Evolutionary conservation across 64 coral and sea anemone species (phyloP), one percentile per base, ranked within the genome.

Genomic region (Actinia tenebrosa): DNA sequence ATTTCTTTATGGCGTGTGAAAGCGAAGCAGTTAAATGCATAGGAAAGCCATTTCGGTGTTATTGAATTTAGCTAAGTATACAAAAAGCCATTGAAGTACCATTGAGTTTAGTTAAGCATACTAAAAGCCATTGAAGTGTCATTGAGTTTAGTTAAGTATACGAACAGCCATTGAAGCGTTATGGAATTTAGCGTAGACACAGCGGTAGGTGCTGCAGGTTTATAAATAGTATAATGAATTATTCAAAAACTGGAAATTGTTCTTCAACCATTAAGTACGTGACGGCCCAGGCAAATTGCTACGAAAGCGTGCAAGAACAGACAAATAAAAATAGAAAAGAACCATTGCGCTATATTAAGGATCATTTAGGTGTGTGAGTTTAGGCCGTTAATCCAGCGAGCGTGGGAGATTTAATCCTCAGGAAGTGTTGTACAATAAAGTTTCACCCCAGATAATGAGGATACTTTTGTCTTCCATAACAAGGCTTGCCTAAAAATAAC

Each of bases 401-500:
- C 69, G 27, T 75, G 69, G 7, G 69, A 75, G 5, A 13, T 14
- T 30, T 75, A 30, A 75, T 27, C 25, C 69, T 75, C 69, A 75
- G 69, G 69, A 75, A 75, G 25, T 11, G 13, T 27, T 75, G 10
- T 7, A 75, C 69, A 75, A 75, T 72, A 10, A 26, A 66, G 30
- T 10, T 30, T 75, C 10, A 75, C 42, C 10, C 69, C 69, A 75
- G 69, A 30, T 75, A 30, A 75, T 42, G 69, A 30, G 13, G 10
- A 25, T n/a, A 75, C 69, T 30, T 75, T 75, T 75, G 69, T 75
- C 26, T 26, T 2, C 15, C 1, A 25, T 30, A 75, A 75, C 25
- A 75, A 75, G 5, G 69, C 69, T 75, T 30, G 37, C 23, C 26
- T 75, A 75, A 75, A 58, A 75, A 75, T 75, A 75, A 75, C 69